Percentiles rank a stretch among this genome's conserved stretches.
phyloP scores from a whole-genome alignment of 2,113 vertebrate species.

The Petroica traversi region DNA sequence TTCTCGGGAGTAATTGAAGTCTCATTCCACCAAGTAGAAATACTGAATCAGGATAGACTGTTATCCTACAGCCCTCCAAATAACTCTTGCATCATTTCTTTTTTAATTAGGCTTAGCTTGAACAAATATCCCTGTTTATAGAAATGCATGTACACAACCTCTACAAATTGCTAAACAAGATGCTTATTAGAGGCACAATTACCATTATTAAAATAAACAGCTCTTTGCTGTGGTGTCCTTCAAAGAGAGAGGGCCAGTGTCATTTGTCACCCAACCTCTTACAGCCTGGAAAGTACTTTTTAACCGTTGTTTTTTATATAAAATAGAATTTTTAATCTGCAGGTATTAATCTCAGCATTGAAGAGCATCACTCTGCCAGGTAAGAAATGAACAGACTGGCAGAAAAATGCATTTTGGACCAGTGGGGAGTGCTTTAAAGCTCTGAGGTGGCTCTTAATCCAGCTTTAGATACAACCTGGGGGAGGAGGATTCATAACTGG shows the following conservation, averaged over 20 bases:
- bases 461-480: fast-evolving
- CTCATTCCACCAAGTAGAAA: slow-evolving; percentile 8
- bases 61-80: slow-evolving; percentile 1
- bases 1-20: not conserved
- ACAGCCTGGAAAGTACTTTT: not conserved
- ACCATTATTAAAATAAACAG: slow-evolving; percentile 11
- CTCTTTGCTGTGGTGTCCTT: not conserved
- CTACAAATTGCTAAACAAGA: not conserved
- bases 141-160: not conserved
- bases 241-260: not conserved
- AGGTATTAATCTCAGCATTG: not conserved
- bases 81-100: slow-evolving; percentile 44
- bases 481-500: not conserved
- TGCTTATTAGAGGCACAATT: not conserved
- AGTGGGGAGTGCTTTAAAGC: not conserved
- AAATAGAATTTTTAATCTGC: not conserved
- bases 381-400: not conserved
- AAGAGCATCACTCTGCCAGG: not conserved
- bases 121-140: slow-evolving; percentile 1
- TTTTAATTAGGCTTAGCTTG: slow-evolving; percentile 37
- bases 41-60: not conserved
- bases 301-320: not conserved
- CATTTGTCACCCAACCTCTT: not conserved
- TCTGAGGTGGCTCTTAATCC: not conserved
- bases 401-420: not conserved